These are phyloP conservation scores for Epistrophe eligans DNA, from an alignment of 2,888 invertebrate species.

Conservation along the genomic window DNA sequence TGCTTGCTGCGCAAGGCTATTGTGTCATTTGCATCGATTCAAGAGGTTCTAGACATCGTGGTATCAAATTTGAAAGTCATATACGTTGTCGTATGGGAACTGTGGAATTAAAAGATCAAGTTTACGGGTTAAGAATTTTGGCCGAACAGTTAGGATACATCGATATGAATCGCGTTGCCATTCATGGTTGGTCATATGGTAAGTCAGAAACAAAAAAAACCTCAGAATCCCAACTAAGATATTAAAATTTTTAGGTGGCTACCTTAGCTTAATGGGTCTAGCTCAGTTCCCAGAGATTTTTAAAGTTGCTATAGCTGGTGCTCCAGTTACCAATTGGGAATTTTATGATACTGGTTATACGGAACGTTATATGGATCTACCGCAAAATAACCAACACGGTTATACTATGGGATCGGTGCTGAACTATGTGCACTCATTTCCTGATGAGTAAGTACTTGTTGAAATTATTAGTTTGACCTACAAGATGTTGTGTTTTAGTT, in stretches of 20 bases:
- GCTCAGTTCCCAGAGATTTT: constrained; percentile 96
- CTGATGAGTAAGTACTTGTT: constrained; percentile 90
- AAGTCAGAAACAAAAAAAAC: constrained; percentile 61
- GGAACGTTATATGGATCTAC: constrained; percentile 97
- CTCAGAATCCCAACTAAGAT: neutral
- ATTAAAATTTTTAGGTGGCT: constrained; percentile 87
- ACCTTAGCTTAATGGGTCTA: constrained; percentile 96
- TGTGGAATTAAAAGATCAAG: constrained; percentile 97
- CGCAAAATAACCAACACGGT: constrained; percentile 89
- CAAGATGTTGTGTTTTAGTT: neutral
- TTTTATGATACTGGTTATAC: constrained; percentile 99
- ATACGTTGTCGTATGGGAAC: constrained; percentile 96
- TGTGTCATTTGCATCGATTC: constrained; percentile 98
- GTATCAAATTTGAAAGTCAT: constrained; percentile 95
- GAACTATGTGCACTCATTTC: constrained; percentile 93
- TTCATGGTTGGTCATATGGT: constrained; percentile 99
- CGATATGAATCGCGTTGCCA: constrained; percentile 95
- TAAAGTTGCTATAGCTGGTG: constrained; percentile 98
- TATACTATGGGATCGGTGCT: constrained; percentile 94
- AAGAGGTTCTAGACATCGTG: constrained; percentile 96
- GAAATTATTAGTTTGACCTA: neutral
- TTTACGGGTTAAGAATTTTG: constrained; percentile 95
- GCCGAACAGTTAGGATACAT: constrained; percentile 93
- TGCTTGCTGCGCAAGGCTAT: constrained; percentile 97
- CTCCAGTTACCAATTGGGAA: constrained; percentile 98